These are phyloP conservation scores for Cinara cedri DNA, from an alignment of 2,888 invertebrate genomes.

Conservation along the genomic window DNA sequence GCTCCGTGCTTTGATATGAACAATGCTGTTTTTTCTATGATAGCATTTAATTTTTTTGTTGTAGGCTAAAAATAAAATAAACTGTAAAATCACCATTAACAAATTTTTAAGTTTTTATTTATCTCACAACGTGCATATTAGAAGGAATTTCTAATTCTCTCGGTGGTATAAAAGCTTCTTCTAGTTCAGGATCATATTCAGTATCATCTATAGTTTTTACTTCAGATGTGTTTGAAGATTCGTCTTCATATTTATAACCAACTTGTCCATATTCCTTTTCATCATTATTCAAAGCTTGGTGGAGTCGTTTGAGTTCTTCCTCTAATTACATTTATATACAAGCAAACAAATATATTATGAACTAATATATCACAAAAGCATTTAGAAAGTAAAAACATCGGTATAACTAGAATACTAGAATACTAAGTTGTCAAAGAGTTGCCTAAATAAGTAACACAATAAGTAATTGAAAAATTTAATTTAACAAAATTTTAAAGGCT, in stretches of 20 bases:
- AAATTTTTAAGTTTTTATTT: not conserved
- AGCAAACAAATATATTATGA: too few relatives aligned
- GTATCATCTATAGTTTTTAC: slow-evolving; percentile 62
- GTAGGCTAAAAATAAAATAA: slow-evolving; percentile 72
- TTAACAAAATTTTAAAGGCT: too few relatives aligned
- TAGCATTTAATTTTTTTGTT: slow-evolving; percentile 84
- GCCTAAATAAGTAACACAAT: too few relatives aligned
- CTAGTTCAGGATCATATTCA: slow-evolving; percentile 66
- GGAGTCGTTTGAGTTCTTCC: slow-evolving; percentile 87
- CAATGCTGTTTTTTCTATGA: slow-evolving; percentile 92
- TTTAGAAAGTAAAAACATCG: not conserved
- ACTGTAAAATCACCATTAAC: slow-evolving; percentile 16
- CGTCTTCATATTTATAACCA: slow-evolving; percentile 75
- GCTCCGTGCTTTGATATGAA: slow-evolving; percentile 89
- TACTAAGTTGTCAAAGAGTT: too few relatives aligned
- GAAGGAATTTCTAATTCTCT: slow-evolving; percentile 77
- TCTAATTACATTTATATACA: slow-evolving; percentile 64
- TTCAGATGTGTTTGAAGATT: slow-evolving; percentile 63
- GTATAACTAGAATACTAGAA: too few relatives aligned
- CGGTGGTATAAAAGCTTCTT: slow-evolving; percentile 78
- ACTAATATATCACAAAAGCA: too few relatives aligned
- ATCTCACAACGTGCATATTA: slow-evolving; percentile 74
- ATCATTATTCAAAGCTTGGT: slow-evolving; percentile 68
- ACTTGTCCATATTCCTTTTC: slow-evolving; percentile 72
- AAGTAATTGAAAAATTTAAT: too few relatives aligned